Evolutionary conservation across 2,888 invertebrate species (phyloP).

Genomic region (Autographa gamma): DNA sequence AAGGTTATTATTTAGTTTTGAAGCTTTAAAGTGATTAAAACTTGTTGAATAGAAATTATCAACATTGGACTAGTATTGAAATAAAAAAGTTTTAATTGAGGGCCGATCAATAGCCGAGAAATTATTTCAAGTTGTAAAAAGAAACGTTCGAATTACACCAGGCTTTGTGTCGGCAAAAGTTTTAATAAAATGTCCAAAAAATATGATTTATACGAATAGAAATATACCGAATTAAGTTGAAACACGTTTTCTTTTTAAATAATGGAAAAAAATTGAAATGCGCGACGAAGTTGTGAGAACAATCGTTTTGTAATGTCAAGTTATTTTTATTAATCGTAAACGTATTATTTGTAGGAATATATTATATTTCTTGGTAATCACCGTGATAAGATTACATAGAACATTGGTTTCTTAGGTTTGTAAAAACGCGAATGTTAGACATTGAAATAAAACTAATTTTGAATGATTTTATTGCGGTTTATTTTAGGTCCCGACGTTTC

Average conservation of each 20-base stretch:
- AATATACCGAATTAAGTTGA: not conserved
- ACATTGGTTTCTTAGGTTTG: no score
- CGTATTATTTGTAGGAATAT: no score
- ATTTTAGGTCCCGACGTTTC: no score
- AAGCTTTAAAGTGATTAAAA: not conserved
- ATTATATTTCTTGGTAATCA: no score
- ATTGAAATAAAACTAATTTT: no score
- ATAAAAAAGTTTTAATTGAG: slow-evolving; percentile 45
- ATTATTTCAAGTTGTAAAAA: slow-evolving; percentile 12
- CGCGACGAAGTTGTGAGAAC: slow-evolving; percentile 15
- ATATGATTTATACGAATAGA: slow-evolving; percentile 9
- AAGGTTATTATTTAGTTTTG: not conserved
- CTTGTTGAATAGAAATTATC: not conserved
- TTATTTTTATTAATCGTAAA: not conserved
- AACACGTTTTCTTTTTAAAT: not conserved
- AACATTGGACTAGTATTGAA: slow-evolving; percentile 7
- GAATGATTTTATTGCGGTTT: no score
- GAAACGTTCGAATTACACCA: slow-evolving; percentile 24
- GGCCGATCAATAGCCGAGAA: slow-evolving; percentile 18
- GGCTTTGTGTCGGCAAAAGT: slow-evolving; percentile 17
- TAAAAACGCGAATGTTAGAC: no score
- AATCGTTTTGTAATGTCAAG: not conserved
- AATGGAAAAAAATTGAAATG: slow-evolving; percentile 21
- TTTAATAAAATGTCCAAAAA: slow-evolving; percentile 11
- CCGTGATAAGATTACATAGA: no score